A percentile compares a stretch with the other conserved stretches of the same genome.
These are phyloP conservation scores for Oxycera nigricornis DNA, from an alignment of 2,888 invertebrate genomes.

Conservation along the genomic window DNA sequence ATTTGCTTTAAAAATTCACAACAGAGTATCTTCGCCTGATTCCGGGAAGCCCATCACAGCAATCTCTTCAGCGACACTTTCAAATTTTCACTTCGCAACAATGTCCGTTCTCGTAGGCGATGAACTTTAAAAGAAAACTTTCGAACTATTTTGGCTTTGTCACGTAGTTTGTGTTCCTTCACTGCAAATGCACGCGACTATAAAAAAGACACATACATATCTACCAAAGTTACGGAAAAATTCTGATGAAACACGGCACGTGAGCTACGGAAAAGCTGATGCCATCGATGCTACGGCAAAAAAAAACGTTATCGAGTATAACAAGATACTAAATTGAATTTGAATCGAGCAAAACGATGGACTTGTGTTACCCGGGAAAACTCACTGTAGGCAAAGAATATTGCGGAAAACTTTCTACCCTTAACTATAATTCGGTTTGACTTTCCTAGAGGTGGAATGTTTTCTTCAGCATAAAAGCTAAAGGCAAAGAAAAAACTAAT, in stretches of 20 bases:
- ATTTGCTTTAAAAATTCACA: no score
- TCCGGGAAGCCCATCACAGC: no score
- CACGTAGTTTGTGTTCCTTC: not conserved
- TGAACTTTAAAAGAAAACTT: constrained; percentile 22
- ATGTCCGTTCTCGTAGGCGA: not conserved
- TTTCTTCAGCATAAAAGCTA: not conserved
- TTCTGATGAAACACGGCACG: constrained; percentile 3
- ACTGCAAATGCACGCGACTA: not conserved
- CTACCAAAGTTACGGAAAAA: not conserved
- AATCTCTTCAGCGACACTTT: no score
- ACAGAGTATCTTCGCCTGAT: no score
- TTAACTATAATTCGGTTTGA: not conserved
- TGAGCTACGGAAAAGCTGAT: constrained; percentile 8
- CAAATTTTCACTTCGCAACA: no score
- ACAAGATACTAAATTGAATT: constrained; percentile 7
- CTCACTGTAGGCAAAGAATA: not conserved
- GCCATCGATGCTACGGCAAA: not conserved
- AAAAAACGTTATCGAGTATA: not conserved
- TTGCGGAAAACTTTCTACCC: not conserved
- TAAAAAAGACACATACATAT: no score
- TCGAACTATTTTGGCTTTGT: not conserved
- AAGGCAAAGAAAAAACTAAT: not conserved
- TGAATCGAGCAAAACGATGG: constrained; percentile 14
- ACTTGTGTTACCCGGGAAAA: not conserved
- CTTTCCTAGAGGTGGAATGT: not conserved